Conservation (phyloP, 1,140 invertebrate genomes). For the Apis mellifera region DNA sequence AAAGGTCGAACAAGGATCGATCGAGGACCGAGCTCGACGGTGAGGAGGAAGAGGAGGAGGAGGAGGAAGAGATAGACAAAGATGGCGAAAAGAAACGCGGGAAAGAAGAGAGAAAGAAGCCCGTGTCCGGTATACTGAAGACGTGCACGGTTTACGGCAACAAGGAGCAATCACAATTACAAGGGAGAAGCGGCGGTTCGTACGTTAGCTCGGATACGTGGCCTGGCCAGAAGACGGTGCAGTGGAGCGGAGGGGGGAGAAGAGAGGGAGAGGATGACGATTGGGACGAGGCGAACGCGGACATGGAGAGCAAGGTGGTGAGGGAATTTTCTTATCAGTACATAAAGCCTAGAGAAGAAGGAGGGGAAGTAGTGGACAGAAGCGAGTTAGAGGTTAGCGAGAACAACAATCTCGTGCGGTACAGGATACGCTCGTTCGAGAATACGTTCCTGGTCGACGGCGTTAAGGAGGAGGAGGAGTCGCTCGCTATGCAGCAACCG, state of each 20-base stretch:
- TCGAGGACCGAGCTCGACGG: background rate
- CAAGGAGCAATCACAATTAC: constrained; percentile 25
- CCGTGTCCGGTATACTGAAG: constrained; percentile 72
- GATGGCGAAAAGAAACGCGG: constrained; percentile 39
- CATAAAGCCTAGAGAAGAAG: constrained; percentile 72
- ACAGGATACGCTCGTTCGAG: constrained; percentile 82
- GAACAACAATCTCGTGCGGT: constrained; percentile 82
- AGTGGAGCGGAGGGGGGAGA: constrained; percentile 72
- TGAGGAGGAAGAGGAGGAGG: too few relatives aligned
- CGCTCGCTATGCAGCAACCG: constrained; percentile 78
- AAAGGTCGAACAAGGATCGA: background rate
- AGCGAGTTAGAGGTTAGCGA: constrained; percentile 3
- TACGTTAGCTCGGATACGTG: constrained; percentile 51
- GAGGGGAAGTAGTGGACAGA: background rate
- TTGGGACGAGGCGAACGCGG: constrained; percentile 76
- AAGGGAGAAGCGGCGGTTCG: too few relatives aligned
- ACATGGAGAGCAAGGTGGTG: constrained; percentile 75
- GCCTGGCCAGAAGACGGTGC: constrained; percentile 71
- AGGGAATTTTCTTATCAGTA: constrained; percentile 81
- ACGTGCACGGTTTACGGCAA: constrained; percentile 58
- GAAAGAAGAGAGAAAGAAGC: constrained; percentile 57
- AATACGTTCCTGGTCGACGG: constrained; percentile 38
- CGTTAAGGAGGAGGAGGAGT: constrained; percentile 66
- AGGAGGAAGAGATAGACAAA: too few relatives aligned
- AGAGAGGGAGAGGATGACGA: constrained; percentile 68